These are phyloP conservation scores for Ichneumoninae sp. DNA, from an alignment of 2,888 invertebrate species.

Conservation along the genomic window DNA sequence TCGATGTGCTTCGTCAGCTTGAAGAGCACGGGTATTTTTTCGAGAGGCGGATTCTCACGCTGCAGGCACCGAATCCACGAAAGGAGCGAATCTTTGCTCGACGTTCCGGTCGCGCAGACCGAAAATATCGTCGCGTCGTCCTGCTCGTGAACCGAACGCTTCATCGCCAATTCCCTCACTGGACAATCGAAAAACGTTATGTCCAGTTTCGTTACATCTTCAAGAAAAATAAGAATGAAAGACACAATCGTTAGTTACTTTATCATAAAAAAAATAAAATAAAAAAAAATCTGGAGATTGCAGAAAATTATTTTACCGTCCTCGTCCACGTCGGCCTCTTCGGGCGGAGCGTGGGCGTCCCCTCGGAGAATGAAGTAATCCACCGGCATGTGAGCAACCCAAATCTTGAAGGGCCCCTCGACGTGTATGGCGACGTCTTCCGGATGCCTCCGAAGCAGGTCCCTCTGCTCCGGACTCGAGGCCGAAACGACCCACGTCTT, in stretches of 20 bases:
- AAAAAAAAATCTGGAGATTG: background rate
- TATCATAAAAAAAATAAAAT: too few relatives aligned
- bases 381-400: constrained; percentile 90
- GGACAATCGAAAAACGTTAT: constrained; percentile 86
- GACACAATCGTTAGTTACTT: constrained; percentile 1
- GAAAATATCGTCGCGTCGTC: constrained; percentile 95
- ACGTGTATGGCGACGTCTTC: constrained; percentile 88
- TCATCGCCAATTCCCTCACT: constrained; percentile 83
- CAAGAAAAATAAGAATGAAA: constrained; percentile 72
- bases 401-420: constrained; percentile 93
- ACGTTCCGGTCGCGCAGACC: constrained; percentile 96
- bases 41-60: constrained; percentile 90
- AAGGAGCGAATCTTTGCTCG: constrained; percentile 95
- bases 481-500: constrained; percentile 97
- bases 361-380: constrained; percentile 94
- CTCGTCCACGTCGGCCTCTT: constrained; percentile 82
- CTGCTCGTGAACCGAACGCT: constrained; percentile 94
- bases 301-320: constrained; percentile 86
- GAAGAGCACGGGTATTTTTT: constrained; percentile 93
- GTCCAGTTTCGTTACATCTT: constrained; percentile 90
- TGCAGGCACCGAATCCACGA: constrained; percentile 95
- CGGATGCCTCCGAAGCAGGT: constrained; percentile 89
- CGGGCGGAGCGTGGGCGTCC: constrained; percentile 84
- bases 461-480: constrained; percentile 91
- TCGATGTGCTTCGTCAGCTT: constrained; percentile 85